A percentile compares a stretch with the other conserved stretches of the same genome.
These are phyloP conservation scores for Rhegmatorhina hoffmannsi DNA, from an alignment of 2,113 vertebrate genomes.

Conservation along the genomic window DNA sequence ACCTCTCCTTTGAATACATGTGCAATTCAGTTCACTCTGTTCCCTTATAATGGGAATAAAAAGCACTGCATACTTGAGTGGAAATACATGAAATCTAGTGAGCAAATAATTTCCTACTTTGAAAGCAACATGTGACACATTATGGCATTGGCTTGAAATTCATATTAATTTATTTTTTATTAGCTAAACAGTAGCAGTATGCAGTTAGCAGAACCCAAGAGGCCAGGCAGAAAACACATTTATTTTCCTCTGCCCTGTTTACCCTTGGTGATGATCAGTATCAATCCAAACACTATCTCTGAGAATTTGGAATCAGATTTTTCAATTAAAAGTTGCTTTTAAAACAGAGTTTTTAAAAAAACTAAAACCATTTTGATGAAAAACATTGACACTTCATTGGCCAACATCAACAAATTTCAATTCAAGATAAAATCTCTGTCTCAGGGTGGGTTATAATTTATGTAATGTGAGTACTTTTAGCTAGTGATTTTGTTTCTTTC, in stretches of 20 bases:
- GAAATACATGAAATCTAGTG: not conserved
- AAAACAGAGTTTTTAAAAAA: not conserved
- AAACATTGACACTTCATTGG: not conserved
- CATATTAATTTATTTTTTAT: constrained; percentile 35
- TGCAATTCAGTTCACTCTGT: not conserved
- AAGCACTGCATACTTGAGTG: not conserved
- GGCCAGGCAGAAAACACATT: not conserved
- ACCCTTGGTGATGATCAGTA: not conserved
- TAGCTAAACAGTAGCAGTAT: not conserved
- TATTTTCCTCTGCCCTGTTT: constrained; percentile 5
- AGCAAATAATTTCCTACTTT: constrained; percentile 38
- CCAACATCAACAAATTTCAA: not conserved
- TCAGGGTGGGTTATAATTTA: not conserved
- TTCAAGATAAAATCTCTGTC: not conserved
- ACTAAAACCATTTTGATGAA: not conserved
- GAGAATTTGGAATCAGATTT: not conserved
- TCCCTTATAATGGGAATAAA: constrained; percentile 15
- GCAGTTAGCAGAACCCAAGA: not conserved
- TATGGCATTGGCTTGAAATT: constrained; percentile 3
- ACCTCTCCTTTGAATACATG: constrained; percentile 31
- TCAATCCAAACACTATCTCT: not conserved
- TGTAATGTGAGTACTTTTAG: not conserved
- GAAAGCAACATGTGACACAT: constrained; percentile 6
- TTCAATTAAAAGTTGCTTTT: not conserved
- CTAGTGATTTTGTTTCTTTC: not conserved